Conservation (phyloP, 2,888 invertebrate species). For the Chironomus riparius region DNA sequence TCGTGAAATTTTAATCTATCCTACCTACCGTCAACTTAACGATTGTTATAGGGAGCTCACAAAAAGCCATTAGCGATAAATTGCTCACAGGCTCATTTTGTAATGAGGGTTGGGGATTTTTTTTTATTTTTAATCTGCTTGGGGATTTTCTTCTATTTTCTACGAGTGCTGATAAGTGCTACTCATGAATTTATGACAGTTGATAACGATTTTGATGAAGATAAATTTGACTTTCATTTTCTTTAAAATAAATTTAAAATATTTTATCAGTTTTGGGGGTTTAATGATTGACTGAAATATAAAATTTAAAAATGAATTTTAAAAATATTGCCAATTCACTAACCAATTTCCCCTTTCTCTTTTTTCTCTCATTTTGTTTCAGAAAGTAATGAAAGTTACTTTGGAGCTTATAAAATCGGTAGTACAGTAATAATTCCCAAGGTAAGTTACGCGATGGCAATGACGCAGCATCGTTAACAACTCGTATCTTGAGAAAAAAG, state of each 20-base stretch:
- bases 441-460: conserved; percentile 20
- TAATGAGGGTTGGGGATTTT: neutral
- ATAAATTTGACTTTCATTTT: neutral
- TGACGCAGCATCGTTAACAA: conserved; percentile 1
- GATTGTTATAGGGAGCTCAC: neutral
- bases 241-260: neutral
- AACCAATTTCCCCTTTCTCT: neutral
- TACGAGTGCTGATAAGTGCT: conserved; percentile 12
- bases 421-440: conserved; percentile 27
- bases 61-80: conserved; percentile 22
- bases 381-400: conserved; percentile 28
- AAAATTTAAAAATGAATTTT: neutral
- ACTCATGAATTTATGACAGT: conserved; percentile 9
- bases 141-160: neutral
- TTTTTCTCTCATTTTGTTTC: conserved; percentile 11
- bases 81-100: neutral
- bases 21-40: neutral
- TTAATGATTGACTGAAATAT: neutral
- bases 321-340: neutral
- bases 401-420: conserved; percentile 27
- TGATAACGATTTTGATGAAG: conserved; percentile 7
- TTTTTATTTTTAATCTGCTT: no score
- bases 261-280: no score
- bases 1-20: conserved; percentile 14
- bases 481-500: neutral